Evolutionary conservation across 2,888 invertebrate species (phyloP).

Genomic region (Cheiracanthium punctorium): DNA sequence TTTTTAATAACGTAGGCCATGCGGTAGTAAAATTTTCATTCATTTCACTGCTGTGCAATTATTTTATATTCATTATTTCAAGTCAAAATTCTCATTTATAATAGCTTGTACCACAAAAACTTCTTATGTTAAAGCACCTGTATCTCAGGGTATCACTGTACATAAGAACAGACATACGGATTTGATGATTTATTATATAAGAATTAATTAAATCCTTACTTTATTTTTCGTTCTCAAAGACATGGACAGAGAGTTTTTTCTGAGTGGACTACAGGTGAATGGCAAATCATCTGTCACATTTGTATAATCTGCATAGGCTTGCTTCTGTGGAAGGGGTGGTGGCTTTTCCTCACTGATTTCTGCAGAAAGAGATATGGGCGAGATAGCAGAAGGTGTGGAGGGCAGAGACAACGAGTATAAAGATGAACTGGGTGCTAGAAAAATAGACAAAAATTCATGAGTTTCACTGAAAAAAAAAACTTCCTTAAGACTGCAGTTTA

Average conservation of each 20-base stretch:
- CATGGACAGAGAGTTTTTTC: conserved; percentile 69
- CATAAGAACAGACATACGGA: too few relatives aligned
- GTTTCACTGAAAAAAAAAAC: neutral
- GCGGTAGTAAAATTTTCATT: too few relatives aligned
- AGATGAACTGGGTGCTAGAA: conserved; percentile 59
- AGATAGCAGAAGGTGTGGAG: conserved; percentile 60
- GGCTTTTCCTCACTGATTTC: conserved; percentile 71
- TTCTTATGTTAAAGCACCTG: too few relatives aligned
- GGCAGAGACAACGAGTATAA: conserved; percentile 67
- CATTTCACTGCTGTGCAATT: too few relatives aligned
- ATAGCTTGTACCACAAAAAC: too few relatives aligned
- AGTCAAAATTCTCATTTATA: too few relatives aligned
- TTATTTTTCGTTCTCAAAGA: conserved; percentile 67
- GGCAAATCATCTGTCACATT: conserved; percentile 71
- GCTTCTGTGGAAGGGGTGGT: conserved; percentile 72
- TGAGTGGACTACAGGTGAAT: conserved; percentile 27
- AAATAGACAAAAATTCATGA: neutral
- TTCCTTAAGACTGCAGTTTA: too few relatives aligned
- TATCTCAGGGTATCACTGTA: too few relatives aligned
- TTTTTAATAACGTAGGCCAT: too few relatives aligned
- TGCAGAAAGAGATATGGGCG: conserved; percentile 37
- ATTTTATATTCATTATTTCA: too few relatives aligned
- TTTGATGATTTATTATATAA: too few relatives aligned
- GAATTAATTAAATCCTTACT: conserved; percentile 60
- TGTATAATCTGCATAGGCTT: conserved; percentile 71